Percentiles rank a stretch among this genome's conserved stretches.
phyloP scores from a whole-genome alignment of 2,113 vertebrate genomes.

The Pluvialis apricaria region DNA sequence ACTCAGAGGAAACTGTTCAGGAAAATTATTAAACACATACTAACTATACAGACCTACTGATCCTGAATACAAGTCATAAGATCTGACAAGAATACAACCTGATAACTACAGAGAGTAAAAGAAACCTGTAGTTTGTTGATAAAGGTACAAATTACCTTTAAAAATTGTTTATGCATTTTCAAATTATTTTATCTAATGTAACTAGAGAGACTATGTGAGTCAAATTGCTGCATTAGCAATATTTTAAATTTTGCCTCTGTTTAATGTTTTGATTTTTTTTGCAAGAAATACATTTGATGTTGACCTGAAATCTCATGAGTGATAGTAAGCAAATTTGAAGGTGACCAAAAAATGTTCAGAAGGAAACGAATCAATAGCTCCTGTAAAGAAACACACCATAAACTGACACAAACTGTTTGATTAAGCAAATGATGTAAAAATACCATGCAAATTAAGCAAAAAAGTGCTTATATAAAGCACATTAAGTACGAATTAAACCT shows the following conservation, averaged over 20 bases:
- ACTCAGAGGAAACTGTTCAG: not conserved
- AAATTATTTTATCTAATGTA: not conserved
- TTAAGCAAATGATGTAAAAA: not conserved
- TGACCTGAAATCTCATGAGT: not conserved
- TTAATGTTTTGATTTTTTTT: not conserved
- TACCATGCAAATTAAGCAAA: not conserved
- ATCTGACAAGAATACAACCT: not conserved
- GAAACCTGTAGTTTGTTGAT: not conserved
- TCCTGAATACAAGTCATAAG: not conserved
- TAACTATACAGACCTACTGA: not conserved
- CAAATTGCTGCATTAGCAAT: not conserved
- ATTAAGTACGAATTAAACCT: not conserved
- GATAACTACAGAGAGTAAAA: not conserved
- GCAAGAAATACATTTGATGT: not conserved
- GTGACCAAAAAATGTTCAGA: not conserved
- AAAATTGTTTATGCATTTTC: not conserved
- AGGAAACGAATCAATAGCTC: not conserved
- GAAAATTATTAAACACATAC: not conserved
- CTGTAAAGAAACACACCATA: not conserved
- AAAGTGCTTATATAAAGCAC: not conserved
- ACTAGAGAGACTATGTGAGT: not conserved
- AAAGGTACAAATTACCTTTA: not conserved
- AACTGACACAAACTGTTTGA: not conserved
- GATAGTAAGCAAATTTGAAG: not conserved
- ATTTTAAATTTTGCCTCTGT: not conserved